A percentile compares a stretch with the other conserved stretches of the same genome.
These are phyloP conservation scores for Paradoxurus hermaphroditus DNA, from an alignment of 2,113 vertebrate genomes.

Conservation along the genomic window DNA sequence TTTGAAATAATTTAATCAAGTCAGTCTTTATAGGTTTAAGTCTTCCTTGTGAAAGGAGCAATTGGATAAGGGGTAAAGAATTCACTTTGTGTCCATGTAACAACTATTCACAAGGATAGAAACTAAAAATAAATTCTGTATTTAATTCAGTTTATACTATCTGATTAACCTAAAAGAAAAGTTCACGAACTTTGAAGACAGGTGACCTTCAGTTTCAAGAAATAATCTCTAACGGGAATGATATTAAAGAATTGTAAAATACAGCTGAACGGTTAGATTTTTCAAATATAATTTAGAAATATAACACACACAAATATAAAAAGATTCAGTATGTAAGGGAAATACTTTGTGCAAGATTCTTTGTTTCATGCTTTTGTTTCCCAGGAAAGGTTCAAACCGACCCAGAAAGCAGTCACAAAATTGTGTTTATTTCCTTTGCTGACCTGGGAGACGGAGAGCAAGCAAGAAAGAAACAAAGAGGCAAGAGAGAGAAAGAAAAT, in stretches of 20 bases:
- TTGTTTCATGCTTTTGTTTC: not conserved
- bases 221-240: not conserved
- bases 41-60: not conserved
- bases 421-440: not conserved
- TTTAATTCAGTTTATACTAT: not conserved
- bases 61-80: not conserved
- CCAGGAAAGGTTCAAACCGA: not conserved
- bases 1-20: not conserved
- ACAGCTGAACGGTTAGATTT: not conserved
- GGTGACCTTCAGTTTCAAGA: not conserved
- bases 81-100: not conserved
- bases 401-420: not conserved
- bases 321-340: not conserved
- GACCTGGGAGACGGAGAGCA: not conserved
- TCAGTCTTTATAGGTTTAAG: not conserved
- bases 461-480: not conserved
- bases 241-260: not conserved
- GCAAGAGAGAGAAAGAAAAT: not conserved
- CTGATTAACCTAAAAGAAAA: not conserved
- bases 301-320: not conserved
- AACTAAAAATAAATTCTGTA: not conserved
- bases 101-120: not conserved
- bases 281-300: not conserved
- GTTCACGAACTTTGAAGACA: not conserved
- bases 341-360: not conserved